Conservation (phyloP, 2,113 vertebrate genomes). For the Mungos mungo region DNA sequence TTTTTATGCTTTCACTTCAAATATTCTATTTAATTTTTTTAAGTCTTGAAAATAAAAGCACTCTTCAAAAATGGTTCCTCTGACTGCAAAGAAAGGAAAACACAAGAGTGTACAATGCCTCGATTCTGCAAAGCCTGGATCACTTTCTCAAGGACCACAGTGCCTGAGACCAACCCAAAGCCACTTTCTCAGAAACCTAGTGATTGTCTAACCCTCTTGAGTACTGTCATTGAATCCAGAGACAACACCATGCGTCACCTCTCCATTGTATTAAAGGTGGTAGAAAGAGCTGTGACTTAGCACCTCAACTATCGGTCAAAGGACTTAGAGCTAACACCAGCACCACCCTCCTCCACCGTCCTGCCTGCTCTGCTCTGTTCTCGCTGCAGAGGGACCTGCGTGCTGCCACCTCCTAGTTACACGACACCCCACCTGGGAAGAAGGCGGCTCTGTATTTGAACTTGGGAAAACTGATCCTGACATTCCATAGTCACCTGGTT, state of each 20-base stretch:
- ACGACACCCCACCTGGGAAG: not conserved
- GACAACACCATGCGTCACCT: not conserved
- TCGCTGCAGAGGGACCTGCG: fast-evolving
- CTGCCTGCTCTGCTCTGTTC: not conserved
- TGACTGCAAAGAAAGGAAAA: slow-evolving; percentile 5
- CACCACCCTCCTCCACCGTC: not conserved
- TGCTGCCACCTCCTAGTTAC: not conserved
- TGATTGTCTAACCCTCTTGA: not conserved
- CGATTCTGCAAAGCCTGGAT: not conserved
- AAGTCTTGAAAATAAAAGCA: not conserved
- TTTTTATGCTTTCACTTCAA: slow-evolving; percentile 27
- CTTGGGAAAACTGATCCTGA: slow-evolving; percentile 28
- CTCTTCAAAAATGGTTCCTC: slow-evolving; percentile 7
- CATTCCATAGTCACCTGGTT: not conserved
- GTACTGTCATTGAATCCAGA: not conserved
- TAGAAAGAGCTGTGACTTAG: not conserved
- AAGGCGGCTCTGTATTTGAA: not conserved
- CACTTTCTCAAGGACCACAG: not conserved
- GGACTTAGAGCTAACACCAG: not conserved
- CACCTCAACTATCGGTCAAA: not conserved
- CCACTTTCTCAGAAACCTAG: not conserved
- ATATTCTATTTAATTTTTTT: not conserved
- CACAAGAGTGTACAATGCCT: not conserved
- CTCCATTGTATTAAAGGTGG: not conserved
- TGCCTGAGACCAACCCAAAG: not conserved